phyloP scores from a whole-genome alignment of 2,113 vertebrate genomes.

The Egretta garzetta region DNA sequence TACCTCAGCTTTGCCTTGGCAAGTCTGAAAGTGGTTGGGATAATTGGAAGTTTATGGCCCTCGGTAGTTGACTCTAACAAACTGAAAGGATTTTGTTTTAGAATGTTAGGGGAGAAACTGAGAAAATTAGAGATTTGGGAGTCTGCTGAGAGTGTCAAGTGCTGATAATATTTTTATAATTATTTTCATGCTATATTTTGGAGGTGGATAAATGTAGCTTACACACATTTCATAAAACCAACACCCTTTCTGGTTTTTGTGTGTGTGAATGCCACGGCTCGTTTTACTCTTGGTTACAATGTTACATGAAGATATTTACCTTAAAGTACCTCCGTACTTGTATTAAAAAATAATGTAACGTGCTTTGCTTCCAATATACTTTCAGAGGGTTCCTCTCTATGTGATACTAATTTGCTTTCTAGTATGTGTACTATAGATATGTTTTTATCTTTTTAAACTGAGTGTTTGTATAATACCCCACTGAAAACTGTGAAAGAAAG shows the following conservation, averaged over 20 bases:
- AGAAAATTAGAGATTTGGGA: conserved; percentile 27
- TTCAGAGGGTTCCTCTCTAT: background rate
- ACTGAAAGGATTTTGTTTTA: conserved; percentile 49
- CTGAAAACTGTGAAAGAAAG: background rate
- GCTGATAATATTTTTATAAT: background rate
- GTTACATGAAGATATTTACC: background rate
- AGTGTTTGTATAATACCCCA: background rate
- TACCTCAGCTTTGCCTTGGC: background rate
- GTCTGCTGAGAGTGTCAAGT: background rate
- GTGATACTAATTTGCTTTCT: background rate
- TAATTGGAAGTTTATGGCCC: conserved; percentile 19
- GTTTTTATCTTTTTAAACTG: background rate
- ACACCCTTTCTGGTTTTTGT: background rate
- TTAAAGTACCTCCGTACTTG: background rate
- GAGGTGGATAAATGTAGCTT: background rate
- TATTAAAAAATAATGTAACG: background rate
- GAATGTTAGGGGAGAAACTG: background rate
- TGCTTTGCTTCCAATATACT: background rate
- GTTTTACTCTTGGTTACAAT: conserved; percentile 21
- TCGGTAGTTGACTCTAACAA: background rate
- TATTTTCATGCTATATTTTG: background rate
- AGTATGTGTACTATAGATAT: background rate
- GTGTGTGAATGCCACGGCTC: background rate
- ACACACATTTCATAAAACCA: background rate
- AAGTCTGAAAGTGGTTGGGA: background rate